Conservation (phyloP, 92 coral and sea anemone genomes). For the Paragorgia papillata region DNA sequence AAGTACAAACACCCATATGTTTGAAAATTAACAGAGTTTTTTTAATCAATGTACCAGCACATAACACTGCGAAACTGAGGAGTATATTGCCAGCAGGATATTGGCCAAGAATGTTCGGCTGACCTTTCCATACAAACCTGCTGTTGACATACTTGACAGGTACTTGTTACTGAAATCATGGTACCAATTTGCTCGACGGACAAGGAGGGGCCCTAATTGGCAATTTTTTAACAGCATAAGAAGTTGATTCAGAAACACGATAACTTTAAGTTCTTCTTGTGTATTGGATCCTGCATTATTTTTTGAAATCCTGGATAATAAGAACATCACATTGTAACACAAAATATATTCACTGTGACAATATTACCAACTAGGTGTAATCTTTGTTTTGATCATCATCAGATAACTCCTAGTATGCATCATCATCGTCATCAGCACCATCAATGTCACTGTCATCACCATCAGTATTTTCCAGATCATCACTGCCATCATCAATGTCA, state of each 20-base stretch:
- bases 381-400: no score
- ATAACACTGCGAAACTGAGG: slow-evolving; percentile 51
- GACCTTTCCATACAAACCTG: slow-evolving; percentile 36
- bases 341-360: no score
- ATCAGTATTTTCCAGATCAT: no score
- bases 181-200: slow-evolving; percentile 33
- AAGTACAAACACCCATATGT: slow-evolving; percentile 45
- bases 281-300: background rate
- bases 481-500: no score
- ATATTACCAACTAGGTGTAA: no score
- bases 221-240: background rate
- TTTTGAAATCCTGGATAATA: no score
- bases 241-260: background rate
- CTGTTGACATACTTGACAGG: slow-evolving; percentile 26
- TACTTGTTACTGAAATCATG: slow-evolving; percentile 33
- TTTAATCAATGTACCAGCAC: slow-evolving; percentile 50
- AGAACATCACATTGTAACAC: no score
- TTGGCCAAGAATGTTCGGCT: slow-evolving; percentile 47
- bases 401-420: no score
- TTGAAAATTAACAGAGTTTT: slow-evolving; percentile 38
- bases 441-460: no score
- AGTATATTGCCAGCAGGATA: slow-evolving; percentile 54
- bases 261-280: background rate
- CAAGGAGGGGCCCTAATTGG: background rate
- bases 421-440: no score